A percentile compares a stretch with the other conserved stretches of the same genome.
Evolutionary conservation across 2,113 vertebrate genomes (phyloP).

Genomic region (Dasypus novemcinctus): DNA sequence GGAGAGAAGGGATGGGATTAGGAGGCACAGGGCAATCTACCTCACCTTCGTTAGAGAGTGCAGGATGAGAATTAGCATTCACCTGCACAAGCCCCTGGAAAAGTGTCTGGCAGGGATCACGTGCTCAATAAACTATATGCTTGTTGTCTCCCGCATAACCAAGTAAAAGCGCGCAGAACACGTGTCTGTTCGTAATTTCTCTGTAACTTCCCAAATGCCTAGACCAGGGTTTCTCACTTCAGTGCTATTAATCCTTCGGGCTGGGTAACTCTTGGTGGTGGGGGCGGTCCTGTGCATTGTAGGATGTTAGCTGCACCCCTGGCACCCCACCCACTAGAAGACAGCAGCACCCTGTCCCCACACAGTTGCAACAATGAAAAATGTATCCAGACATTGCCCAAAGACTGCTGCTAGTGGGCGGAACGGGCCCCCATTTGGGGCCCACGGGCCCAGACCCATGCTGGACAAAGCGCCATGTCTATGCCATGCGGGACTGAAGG

Average conservation of each 20-base stretch:
- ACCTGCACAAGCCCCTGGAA: not conserved
- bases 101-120: not conserved
- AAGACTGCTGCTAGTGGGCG: not conserved
- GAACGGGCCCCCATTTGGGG: accelerated
- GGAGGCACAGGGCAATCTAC: not conserved
- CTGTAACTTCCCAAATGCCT: not conserved
- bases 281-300: too few relatives aligned
- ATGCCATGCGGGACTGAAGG: accelerated
- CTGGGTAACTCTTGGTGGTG: not conserved
- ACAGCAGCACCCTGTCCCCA: too few relatives aligned
- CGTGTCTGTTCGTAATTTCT: not conserved
- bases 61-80: not conserved
- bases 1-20: not conserved
- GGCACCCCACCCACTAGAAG: not conserved
- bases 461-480: too few relatives aligned
- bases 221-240: not conserved
- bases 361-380: not conserved
- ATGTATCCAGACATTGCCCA: not conserved
- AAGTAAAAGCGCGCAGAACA: not conserved
- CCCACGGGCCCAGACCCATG: too few relatives aligned
- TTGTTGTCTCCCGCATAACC: not conserved
- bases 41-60: not conserved
- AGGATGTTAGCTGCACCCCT: too few relatives aligned
- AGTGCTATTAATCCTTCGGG: accelerated
- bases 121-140: not conserved